phyloP scores from a whole-genome alignment of 2,888 invertebrate genomes.

The Cephus runcator region DNA sequence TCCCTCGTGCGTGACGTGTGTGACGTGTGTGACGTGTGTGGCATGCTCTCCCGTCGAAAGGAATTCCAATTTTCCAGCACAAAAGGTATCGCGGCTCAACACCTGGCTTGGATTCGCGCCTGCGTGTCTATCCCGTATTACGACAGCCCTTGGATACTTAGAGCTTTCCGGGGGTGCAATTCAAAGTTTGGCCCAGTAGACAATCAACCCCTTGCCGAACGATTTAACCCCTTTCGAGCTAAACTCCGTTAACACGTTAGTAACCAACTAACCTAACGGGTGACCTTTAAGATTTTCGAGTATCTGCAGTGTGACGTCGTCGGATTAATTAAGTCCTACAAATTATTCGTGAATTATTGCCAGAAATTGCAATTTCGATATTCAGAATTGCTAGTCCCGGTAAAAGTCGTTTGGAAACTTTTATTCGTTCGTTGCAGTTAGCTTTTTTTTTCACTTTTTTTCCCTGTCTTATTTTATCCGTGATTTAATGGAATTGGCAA shows the following conservation, averaged over 20 bases:
- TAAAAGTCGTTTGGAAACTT: background rate
- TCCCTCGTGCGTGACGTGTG: background rate
- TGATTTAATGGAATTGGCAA: background rate
- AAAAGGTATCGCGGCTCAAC: slow-evolving; percentile 38
- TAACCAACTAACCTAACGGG: background rate
- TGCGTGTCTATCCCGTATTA: slow-evolving; percentile 41
- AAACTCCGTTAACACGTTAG: background rate
- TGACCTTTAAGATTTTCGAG: background rate
- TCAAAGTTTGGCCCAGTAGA: slow-evolving; percentile 55
- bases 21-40: background rate
- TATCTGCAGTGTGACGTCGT: background rate
- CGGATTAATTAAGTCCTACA: background rate
- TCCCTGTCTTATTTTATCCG: background rate
- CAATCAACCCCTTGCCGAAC: slow-evolving; percentile 39
- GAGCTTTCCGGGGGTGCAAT: slow-evolving; percentile 38
- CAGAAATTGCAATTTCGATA: background rate
- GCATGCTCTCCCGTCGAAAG: slow-evolving; percentile 4
- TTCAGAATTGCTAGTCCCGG: background rate
- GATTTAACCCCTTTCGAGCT: background rate
- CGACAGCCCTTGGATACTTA: slow-evolving; percentile 37
- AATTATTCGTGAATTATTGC: background rate
- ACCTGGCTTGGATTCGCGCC: slow-evolving; percentile 53
- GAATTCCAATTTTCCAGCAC: slow-evolving; percentile 14
- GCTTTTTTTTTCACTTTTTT: background rate
- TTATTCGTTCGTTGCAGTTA: background rate